These are phyloP conservation scores for Encarsia formosa DNA, from an alignment of 2,888 invertebrate genomes.

Conservation along the genomic window DNA sequence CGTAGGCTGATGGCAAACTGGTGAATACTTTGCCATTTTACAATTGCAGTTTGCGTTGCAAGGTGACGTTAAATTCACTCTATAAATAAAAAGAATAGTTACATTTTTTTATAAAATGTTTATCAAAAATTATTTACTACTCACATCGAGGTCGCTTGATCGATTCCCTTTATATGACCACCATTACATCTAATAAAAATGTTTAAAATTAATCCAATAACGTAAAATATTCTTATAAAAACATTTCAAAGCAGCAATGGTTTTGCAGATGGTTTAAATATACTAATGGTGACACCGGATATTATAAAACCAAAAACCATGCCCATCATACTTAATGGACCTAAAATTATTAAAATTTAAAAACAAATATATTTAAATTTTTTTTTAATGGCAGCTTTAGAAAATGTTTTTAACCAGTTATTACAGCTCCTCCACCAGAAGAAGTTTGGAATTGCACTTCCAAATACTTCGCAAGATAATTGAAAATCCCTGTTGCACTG, in stretches of 20 bases:
- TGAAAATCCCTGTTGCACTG: conserved; percentile 63
- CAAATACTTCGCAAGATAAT: conserved; percentile 70
- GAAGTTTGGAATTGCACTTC: conserved; percentile 69
- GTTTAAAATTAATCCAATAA: conserved; percentile 55
- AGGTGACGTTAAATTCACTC: conserved; percentile 53
- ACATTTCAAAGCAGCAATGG: conserved; percentile 63
- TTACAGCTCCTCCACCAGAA: conserved; percentile 63
- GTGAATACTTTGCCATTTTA: conserved; percentile 58
- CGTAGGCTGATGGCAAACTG: conserved; percentile 60
- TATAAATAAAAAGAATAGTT: conserved; percentile 33
- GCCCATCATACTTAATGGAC: conserved; percentile 58
- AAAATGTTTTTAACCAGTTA: conserved; percentile 56
- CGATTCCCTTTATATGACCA: conserved; percentile 46
- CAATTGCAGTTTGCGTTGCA: conserved; percentile 64
- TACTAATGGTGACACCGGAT: conserved; percentile 60
- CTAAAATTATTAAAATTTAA: conserved; percentile 33
- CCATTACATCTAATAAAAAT: conserved; percentile 57
- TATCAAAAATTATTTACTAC: no score
- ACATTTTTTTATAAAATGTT: conserved; percentile 1
- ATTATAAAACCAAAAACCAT: conserved; percentile 61
- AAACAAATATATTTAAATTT: not conserved
- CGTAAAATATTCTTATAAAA: conserved; percentile 56
- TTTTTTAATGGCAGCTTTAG: not conserved
- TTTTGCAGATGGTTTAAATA: conserved; percentile 57
- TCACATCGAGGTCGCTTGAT: conserved; percentile 44